phyloP scores from a whole-genome alignment of 2,888 invertebrate genomes.

The Sphaerophoria rueppellii region DNA sequence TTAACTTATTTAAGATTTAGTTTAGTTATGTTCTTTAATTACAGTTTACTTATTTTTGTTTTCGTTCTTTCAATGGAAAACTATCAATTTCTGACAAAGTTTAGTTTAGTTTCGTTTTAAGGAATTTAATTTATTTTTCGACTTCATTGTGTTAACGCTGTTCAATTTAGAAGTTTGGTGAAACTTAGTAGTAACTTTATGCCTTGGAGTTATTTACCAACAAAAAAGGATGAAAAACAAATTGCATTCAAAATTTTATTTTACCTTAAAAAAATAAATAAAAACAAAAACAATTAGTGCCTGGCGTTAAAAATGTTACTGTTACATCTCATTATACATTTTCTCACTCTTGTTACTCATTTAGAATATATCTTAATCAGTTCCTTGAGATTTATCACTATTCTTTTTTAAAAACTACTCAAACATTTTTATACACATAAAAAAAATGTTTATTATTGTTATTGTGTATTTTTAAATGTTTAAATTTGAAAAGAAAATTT shows the following conservation, averaged over 20 bases:
- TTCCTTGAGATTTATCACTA: constrained; percentile 53
- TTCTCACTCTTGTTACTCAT: constrained; percentile 62
- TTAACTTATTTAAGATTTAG: constrained; percentile 61
- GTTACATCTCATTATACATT: constrained; percentile 39
- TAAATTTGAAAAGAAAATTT: constrained; percentile 40
- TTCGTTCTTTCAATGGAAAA: constrained; percentile 29
- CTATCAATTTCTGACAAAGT: constrained; percentile 13
- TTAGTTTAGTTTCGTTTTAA: constrained; percentile 42
- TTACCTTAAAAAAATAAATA: constrained; percentile 19
- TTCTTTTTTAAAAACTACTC: constrained; percentile 29
- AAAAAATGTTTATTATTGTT: constrained; percentile 70
- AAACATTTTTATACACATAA: constrained; percentile 45
- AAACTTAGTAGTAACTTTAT: constrained; percentile 57
- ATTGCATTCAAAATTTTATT: constrained; percentile 70
- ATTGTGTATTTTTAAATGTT: constrained; percentile 65
- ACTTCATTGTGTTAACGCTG: constrained; percentile 71
- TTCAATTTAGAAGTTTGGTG: constrained; percentile 66
- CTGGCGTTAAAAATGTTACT: constrained; percentile 63
- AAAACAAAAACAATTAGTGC: constrained; percentile 55
- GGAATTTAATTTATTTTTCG: constrained; percentile 10
- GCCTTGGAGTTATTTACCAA: constrained; percentile 57
- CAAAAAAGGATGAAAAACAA: constrained; percentile 66
- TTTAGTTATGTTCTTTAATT: constrained; percentile 58
- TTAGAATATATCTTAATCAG: constrained; percentile 65
- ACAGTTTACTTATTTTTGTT: constrained; percentile 45